Evolutionary conservation across 2,888 invertebrate genomes (phyloP).

Genomic region (Acholoe squamosa): DNA sequence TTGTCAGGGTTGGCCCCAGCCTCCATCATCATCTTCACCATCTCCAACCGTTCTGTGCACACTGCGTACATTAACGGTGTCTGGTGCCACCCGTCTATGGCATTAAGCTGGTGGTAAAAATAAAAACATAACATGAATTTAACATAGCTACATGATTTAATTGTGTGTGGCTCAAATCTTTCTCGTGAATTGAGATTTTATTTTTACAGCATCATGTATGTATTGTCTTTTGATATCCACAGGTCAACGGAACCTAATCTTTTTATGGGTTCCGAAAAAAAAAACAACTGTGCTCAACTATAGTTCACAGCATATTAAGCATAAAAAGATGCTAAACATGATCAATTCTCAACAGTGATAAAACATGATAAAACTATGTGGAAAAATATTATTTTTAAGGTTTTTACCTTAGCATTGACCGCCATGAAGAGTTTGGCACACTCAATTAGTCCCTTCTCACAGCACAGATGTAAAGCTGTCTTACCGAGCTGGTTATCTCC

Average conservation of each 20-base stretch:
- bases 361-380: neutral
- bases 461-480: constrained; percentile 77
- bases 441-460: constrained; percentile 76
- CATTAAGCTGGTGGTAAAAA: neutral
- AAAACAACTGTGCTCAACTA: too few species aligned
- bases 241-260: too few species aligned
- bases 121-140: too few species aligned
- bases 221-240: too few species aligned
- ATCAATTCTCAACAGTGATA: too few species aligned
- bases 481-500: constrained; percentile 76
- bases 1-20: constrained; percentile 73
- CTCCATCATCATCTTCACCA: constrained; percentile 71
- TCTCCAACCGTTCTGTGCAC: constrained; percentile 59
- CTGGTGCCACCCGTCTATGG: constrained; percentile 46
- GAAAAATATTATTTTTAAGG: neutral
- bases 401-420: neutral
- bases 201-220: too few species aligned
- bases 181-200: too few species aligned
- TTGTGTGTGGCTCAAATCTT: too few species aligned
- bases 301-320: too few species aligned
- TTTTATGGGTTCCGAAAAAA: too few species aligned
- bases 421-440: constrained; percentile 72
- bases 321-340: too few species aligned
- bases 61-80: constrained; percentile 60
- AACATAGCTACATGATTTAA: too few species aligned